Evolutionary conservation across 2,888 invertebrate species (phyloP).

Genomic region (Conops quadrifasciatus): DNA sequence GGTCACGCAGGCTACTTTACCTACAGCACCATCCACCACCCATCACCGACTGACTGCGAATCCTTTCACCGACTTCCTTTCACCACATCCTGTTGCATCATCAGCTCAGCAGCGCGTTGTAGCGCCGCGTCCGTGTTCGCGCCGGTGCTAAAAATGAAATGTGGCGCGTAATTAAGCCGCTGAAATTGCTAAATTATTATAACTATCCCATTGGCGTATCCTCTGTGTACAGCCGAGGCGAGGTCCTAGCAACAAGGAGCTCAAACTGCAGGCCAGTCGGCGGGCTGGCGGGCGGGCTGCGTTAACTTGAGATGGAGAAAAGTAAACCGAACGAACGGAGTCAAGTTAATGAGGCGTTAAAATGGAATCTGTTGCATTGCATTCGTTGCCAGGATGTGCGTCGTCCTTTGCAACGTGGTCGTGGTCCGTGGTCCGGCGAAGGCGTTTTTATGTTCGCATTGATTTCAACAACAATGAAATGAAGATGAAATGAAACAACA

Average conservation of each 20-base stretch:
- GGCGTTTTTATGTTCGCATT: conserved; percentile 27
- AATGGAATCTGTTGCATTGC: conserved; percentile 53
- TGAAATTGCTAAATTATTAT: conserved; percentile 64
- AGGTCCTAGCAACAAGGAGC: conserved; percentile 15
- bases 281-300: neutral
- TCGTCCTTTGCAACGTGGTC: neutral
- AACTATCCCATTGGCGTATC: conserved; percentile 45
- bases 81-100: conserved; percentile 28
- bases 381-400: conserved; percentile 30
- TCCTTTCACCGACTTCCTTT: conserved; percentile 16
- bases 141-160: conserved; percentile 60
- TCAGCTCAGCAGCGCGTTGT: conserved; percentile 1
- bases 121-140: conserved; percentile 31
- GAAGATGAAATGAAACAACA: neutral
- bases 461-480: conserved; percentile 20
- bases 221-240: neutral
- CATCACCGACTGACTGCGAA: neutral
- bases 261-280: conserved; percentile 17
- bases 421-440: conserved; percentile 27
- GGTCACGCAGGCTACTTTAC: neutral
- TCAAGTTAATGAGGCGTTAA: conserved; percentile 62
- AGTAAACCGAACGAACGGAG: conserved; percentile 36
- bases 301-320: conserved; percentile 24
- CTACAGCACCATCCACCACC: neutral
- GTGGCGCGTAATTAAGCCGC: conserved; percentile 64